A percentile compares a stretch with the other conserved stretches of the same genome.
These are phyloP conservation scores for Lutraria lutraria DNA, from an alignment of 2,888 invertebrate genomes.

Conservation along the genomic window DNA sequence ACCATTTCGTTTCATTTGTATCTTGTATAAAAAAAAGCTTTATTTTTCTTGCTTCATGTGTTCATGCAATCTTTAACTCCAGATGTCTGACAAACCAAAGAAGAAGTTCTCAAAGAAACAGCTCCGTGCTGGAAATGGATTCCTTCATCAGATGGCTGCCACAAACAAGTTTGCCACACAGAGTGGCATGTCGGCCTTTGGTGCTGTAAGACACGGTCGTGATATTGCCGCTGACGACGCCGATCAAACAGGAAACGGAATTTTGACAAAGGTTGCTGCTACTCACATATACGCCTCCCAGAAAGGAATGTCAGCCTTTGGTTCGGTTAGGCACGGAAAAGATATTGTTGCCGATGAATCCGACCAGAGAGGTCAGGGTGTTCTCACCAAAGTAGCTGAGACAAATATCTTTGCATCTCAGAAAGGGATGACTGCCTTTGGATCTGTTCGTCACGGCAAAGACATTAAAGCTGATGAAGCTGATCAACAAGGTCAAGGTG, in stretches of 20 bases:
- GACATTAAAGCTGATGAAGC: slow-evolving; percentile 63
- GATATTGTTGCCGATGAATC: slow-evolving; percentile 64
- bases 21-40: slow-evolving; percentile 35
- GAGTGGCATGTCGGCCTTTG: slow-evolving; percentile 79
- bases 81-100: slow-evolving; percentile 67
- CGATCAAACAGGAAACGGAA: slow-evolving; percentile 66
- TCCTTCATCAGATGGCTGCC: slow-evolving; percentile 82
- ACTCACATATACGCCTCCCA: slow-evolving; percentile 69
- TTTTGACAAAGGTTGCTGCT: slow-evolving; percentile 68
- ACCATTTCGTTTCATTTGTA: not conserved
- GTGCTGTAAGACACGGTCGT: slow-evolving; percentile 76
- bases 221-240: slow-evolving; percentile 71
- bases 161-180: slow-evolving; percentile 82
- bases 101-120: slow-evolving; percentile 84
- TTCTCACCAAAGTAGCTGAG: slow-evolving; percentile 57
- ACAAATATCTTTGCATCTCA: slow-evolving; percentile 69
- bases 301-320: slow-evolving; percentile 71
- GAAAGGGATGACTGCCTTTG: slow-evolving; percentile 68
- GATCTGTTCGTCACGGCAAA: slow-evolving; percentile 64
- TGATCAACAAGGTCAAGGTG: slow-evolving; percentile 58
- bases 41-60: slow-evolving; percentile 22
- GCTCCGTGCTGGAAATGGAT: slow-evolving; percentile 81
- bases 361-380: slow-evolving; percentile 56
- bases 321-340: slow-evolving; percentile 63
- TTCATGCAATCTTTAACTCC: slow-evolving; percentile 46